phyloP scores from a whole-genome alignment of 2,888 invertebrate species.

The Malthinus flaveolus region DNA sequence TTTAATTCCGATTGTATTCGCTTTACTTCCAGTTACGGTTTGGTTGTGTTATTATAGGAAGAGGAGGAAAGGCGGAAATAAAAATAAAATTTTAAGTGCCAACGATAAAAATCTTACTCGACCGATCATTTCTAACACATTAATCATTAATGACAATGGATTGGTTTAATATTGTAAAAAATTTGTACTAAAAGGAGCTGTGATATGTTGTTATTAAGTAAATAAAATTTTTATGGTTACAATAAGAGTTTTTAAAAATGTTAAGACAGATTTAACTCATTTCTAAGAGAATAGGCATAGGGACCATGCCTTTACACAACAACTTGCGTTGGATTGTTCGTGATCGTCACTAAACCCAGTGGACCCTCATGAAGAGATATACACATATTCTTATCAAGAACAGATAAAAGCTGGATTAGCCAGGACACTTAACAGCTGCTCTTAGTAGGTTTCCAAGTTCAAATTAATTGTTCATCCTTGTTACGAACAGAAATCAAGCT shows the following conservation, averaged over 20 bases:
- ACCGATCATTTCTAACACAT: conserved; percentile 15
- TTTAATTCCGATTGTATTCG: conserved; percentile 46
- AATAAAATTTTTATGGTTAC: conserved; percentile 1
- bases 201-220: background rate
- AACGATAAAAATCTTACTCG: conserved; percentile 12
- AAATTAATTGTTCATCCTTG: too few relatives aligned
- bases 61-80: conserved; percentile 35
- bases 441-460: too few relatives aligned
- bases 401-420: too few relatives aligned
- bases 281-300: too few relatives aligned
- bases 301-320: too few relatives aligned
- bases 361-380: too few relatives aligned
- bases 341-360: too few relatives aligned
- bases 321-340: too few relatives aligned
- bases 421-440: too few relatives aligned
- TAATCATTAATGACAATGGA: conserved; percentile 6
- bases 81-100: background rate
- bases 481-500: background rate
- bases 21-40: conserved; percentile 44
- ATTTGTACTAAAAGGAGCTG: background rate
- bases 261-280: too few relatives aligned
- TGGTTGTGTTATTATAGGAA: conserved; percentile 48
- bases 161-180: conserved; percentile 7
- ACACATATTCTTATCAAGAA: too few relatives aligned
- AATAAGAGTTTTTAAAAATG: background rate